phyloP scores from a whole-genome alignment of 2,888 invertebrate species.

The Heteromurus nitidus region DNA sequence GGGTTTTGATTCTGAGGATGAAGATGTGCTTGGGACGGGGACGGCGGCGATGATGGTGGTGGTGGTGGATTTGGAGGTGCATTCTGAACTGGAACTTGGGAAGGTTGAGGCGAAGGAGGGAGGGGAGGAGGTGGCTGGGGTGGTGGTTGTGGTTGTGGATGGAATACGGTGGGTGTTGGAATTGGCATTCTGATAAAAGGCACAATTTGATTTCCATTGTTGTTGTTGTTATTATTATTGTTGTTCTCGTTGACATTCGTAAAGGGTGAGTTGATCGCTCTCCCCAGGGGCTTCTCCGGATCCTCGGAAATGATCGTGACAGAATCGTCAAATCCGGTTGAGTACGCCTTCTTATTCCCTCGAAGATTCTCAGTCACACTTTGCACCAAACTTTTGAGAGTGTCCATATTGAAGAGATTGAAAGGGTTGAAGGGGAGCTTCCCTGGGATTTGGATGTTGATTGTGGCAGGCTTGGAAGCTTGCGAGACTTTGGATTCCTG shows the following conservation, averaged over 20 bases:
- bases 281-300: slow-evolving; percentile 45
- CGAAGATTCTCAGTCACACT: slow-evolving; percentile 62
- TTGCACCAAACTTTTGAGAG: slow-evolving; percentile 61
- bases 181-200: neutral
- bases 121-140: neutral
- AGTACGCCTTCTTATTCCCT: slow-evolving; percentile 46
- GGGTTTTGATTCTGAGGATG: slow-evolving; percentile 17
- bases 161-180: too few relatives aligned
- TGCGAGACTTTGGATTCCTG: slow-evolving; percentile 13
- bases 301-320: slow-evolving; percentile 63
- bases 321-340: slow-evolving; percentile 57
- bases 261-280: slow-evolving; percentile 24
- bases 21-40: neutral
- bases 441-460: slow-evolving; percentile 66
- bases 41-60: slow-evolving; percentile 7
- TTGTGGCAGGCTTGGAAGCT: slow-evolving; percentile 53
- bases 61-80: neutral
- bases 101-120: neutral
- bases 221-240: slow-evolving; percentile 8
- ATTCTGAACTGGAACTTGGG: neutral
- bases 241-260: slow-evolving; percentile 16
- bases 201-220: neutral
- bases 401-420: slow-evolving; percentile 62
- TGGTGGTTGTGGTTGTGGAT: too few relatives aligned
- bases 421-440: slow-evolving; percentile 67